Conservation (phyloP, 1,140 invertebrate genomes). For the Papilio xuthus region DNA sequence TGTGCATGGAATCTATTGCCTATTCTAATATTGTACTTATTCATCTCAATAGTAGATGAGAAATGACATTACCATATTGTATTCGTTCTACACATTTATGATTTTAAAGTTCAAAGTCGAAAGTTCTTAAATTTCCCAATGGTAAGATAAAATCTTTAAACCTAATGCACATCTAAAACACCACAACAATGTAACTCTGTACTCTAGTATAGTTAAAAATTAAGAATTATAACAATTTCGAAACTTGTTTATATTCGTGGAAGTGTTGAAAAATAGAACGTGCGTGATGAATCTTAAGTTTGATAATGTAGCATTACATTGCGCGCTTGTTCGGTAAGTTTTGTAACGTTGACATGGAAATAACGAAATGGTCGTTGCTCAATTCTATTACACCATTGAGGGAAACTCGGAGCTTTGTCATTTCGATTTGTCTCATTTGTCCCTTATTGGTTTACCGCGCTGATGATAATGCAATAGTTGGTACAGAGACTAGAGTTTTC, state of each 20-base stretch:
- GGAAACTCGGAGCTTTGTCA: slow-evolving; percentile 18
- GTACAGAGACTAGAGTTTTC: neutral
- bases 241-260: neutral
- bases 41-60: neutral
- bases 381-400: slow-evolving; percentile 24
- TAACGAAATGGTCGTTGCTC: slow-evolving; percentile 28
- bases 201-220: neutral
- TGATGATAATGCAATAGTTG: slow-evolving; percentile 3
- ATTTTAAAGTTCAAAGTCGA: neutral
- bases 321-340: slow-evolving; percentile 9
- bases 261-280: slow-evolving; percentile 20
- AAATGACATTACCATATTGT: neutral
- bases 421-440: slow-evolving; percentile 20
- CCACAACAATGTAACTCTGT: too few relatives aligned
- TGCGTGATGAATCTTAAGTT: slow-evolving; percentile 13
- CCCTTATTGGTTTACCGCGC: slow-evolving; percentile 25
- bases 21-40: neutral
- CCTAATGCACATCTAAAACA: too few relatives aligned
- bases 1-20: neutral
- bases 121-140: neutral
- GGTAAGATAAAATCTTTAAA: too few relatives aligned
- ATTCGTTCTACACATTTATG: neutral
- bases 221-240: neutral
- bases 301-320: slow-evolving; percentile 30
- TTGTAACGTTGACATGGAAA: slow-evolving; percentile 30